Evolutionary conservation across 2,113 vertebrate genomes (phyloP).

Genomic region (Monarcha castaneiventris): DNA sequence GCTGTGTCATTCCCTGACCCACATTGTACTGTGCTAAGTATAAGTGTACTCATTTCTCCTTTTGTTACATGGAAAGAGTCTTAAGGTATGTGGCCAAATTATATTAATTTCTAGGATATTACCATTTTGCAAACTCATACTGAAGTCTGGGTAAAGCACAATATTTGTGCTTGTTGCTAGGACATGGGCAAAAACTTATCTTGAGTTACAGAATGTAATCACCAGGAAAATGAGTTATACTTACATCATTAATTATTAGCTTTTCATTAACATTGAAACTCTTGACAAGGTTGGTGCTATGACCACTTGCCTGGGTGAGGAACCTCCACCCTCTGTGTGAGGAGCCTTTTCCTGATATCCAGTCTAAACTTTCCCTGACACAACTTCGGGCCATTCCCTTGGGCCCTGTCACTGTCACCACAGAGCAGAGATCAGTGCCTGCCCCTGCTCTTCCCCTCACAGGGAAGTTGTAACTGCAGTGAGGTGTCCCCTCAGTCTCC

Average conservation of each 20-base stretch:
- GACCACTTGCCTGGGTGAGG: background rate
- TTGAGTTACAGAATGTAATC: constrained; percentile 31
- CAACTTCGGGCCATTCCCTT: background rate
- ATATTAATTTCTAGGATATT: constrained; percentile 36
- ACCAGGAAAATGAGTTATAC: background rate
- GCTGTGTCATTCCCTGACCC: background rate
- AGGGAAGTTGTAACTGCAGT: fast-evolving
- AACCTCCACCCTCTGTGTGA: background rate
- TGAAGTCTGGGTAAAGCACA: background rate
- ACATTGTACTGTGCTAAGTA: background rate
- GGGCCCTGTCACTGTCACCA: background rate
- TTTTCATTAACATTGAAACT: background rate
- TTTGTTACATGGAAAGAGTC: constrained; percentile 11
- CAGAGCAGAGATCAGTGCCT: background rate
- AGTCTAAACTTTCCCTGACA: background rate
- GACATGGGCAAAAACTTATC: constrained; percentile 6
- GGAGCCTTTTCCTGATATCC: background rate
- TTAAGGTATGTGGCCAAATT: constrained; percentile 39
- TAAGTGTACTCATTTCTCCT: background rate
- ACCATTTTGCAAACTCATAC: constrained; percentile 11
- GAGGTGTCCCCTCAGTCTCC: background rate
- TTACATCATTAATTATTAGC: background rate
- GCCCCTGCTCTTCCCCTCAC: background rate
- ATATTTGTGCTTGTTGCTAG: constrained; percentile 68
- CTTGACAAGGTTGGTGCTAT: background rate